Evolutionary conservation across 2,113 vertebrate species (phyloP).

Genomic region (Campylomormyrus numenius): DNA sequence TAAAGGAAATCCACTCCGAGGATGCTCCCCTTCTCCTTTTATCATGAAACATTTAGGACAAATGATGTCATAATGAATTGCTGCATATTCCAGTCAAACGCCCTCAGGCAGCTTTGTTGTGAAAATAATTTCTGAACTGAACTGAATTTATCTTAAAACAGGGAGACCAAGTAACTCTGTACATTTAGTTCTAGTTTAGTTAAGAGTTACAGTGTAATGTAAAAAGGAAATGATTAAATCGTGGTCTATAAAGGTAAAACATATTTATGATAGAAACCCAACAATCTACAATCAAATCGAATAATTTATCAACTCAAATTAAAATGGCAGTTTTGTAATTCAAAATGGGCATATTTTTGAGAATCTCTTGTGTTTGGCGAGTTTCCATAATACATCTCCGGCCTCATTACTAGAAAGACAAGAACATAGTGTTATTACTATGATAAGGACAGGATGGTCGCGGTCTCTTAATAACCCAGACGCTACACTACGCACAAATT

Average conservation of each 20-base stretch:
- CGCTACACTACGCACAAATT: not conserved
- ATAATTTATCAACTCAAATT: not conserved
- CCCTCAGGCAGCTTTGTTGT: not conserved
- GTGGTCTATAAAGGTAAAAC: not conserved
- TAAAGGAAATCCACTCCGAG: not conserved
- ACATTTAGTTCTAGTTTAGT: not conserved
- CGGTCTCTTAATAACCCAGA: not conserved
- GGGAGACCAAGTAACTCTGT: not conserved
- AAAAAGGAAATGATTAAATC: not conserved
- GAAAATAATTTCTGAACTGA: not conserved
- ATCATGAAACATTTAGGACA: not conserved
- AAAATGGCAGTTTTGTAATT: not conserved
- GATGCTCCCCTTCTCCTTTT: not conserved
- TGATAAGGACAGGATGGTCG: not conserved
- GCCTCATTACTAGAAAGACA: not conserved
- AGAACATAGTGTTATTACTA: slow-evolving; percentile 2
- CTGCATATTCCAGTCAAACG: not conserved
- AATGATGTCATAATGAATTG: not conserved
- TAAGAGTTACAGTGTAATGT: not conserved
- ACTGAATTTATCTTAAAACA: not conserved
- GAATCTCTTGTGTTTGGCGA: not conserved
- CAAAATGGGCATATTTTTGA: not conserved
- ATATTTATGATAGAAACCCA: not conserved
- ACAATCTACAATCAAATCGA: not conserved
- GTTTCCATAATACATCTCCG: not conserved